A percentile compares a stretch with the other conserved stretches of the same genome.
Conservation (phyloP, 2,113 vertebrate genomes). For the Microcebus griseorufus region DNA sequence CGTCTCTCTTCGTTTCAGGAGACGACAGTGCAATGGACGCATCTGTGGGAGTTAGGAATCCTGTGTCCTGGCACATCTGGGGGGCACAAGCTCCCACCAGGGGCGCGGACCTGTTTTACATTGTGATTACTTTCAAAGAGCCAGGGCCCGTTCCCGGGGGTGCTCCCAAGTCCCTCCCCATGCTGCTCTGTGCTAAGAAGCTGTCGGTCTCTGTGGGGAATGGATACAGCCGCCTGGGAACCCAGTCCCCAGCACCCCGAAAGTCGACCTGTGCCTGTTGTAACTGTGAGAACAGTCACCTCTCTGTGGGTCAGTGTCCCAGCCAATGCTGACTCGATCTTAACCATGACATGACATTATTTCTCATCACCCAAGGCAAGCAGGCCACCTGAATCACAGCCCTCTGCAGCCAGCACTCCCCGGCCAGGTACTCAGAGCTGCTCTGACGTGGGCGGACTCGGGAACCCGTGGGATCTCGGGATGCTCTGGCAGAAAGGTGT, state of each 20-base stretch:
- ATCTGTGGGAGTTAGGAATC: neutral
- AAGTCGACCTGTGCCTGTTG: neutral
- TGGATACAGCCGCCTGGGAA: neutral
- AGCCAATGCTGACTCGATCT: neutral
- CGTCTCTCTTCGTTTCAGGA: neutral
- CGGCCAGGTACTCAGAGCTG: neutral
- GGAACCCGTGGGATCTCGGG: neutral
- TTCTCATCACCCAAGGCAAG: rapidly evolving
- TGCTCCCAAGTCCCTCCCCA: neutral
- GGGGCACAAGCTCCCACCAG: neutral
- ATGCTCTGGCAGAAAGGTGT: neutral
- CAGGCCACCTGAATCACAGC: neutral
- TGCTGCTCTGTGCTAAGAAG: neutral
- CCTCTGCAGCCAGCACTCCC: neutral
- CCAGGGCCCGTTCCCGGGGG: neutral
- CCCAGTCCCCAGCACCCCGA: too few relatives aligned
- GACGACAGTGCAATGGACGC: neutral
- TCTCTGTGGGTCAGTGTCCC: neutral
- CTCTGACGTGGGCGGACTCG: neutral
- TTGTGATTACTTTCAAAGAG: neutral
- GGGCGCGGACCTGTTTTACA: neutral
- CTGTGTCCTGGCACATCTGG: rapidly evolving
- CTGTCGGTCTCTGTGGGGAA: neutral
- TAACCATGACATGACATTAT: neutral
- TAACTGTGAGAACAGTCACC: neutral